These are phyloP conservation scores for Hirtodrosophila cameraria DNA, from an alignment of 2,888 invertebrate species.

Conservation along the genomic window DNA sequence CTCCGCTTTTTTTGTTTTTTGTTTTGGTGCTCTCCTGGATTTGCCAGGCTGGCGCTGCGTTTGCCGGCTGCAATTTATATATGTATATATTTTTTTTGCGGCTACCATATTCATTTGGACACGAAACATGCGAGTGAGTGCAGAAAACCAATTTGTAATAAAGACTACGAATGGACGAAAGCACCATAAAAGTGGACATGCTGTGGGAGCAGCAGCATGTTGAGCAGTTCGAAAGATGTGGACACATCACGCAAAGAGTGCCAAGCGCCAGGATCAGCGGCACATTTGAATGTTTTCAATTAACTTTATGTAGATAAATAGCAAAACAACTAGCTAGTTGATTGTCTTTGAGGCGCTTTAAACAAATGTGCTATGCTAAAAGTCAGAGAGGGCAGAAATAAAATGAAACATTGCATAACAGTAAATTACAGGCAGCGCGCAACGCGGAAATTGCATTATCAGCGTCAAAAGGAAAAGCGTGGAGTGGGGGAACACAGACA, in stretches of 20 bases:
- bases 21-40: slow-evolving; percentile 28
- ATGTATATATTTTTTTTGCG: slow-evolving; percentile 26
- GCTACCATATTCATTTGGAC: slow-evolving; percentile 67
- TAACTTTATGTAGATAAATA: slow-evolving; percentile 71
- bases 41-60: slow-evolving; percentile 46
- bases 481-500: slow-evolving; percentile 15
- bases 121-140: slow-evolving; percentile 73
- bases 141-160: slow-evolving; percentile 79
- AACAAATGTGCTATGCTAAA: slow-evolving; percentile 27
- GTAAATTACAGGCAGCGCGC: slow-evolving; percentile 62
- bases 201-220: slow-evolving; percentile 13
- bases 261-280: background rate
- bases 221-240: slow-evolving; percentile 68
- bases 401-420: slow-evolving; percentile 80
- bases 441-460: slow-evolving; percentile 82
- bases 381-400: slow-evolving; percentile 42
- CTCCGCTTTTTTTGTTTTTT: slow-evolving; percentile 21
- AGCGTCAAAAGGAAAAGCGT: slow-evolving; percentile 77
- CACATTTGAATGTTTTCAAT: slow-evolving; percentile 72
- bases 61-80: slow-evolving; percentile 62
- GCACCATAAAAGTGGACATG: slow-evolving; percentile 56
- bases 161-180: slow-evolving; percentile 64
- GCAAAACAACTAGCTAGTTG: slow-evolving; percentile 58
- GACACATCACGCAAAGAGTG: slow-evolving; percentile 76
- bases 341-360: slow-evolving; percentile 42